phyloP scores from a whole-genome alignment of 2,888 invertebrate species.

The Electrophaes corylata region DNA sequence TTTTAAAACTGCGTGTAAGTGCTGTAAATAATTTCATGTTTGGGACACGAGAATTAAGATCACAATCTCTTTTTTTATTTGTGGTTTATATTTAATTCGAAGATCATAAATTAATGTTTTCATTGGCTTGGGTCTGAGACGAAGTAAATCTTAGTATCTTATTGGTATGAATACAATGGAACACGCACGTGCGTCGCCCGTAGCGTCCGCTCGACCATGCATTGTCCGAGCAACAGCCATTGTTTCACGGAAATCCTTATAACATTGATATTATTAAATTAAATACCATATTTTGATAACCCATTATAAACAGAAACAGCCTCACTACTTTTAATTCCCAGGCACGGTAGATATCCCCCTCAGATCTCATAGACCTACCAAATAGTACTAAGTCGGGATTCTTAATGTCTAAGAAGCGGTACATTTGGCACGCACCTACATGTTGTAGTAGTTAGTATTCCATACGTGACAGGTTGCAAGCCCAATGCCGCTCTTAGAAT shows the following conservation, averaged over 20 bases:
- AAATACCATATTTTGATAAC: not conserved
- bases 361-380: too few relatives aligned
- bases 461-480: too few relatives aligned
- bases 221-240: constrained; percentile 67
- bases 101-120: constrained; percentile 47
- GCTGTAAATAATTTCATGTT: not conserved
- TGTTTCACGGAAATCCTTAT: constrained; percentile 76
- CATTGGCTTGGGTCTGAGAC: constrained; percentile 39
- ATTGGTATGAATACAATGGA: constrained; percentile 70
- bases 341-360: too few relatives aligned
- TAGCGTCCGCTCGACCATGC: constrained; percentile 56
- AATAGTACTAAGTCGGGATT: too few relatives aligned
- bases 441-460: too few relatives aligned
- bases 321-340: too few relatives aligned
- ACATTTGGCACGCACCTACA: too few relatives aligned
- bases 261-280: constrained; percentile 59
- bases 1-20: not conserved
- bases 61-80: not conserved
- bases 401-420: too few relatives aligned
- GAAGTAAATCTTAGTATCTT: constrained; percentile 45
- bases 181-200: constrained; percentile 72
- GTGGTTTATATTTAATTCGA: constrained; percentile 32
- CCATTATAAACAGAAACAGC: too few relatives aligned
- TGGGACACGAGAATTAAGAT: not conserved
- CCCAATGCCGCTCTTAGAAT: too few relatives aligned